Evolutionary conservation across 2,113 vertebrate species (phyloP).

Genomic region (Rhinolophus ferrumequinum): DNA sequence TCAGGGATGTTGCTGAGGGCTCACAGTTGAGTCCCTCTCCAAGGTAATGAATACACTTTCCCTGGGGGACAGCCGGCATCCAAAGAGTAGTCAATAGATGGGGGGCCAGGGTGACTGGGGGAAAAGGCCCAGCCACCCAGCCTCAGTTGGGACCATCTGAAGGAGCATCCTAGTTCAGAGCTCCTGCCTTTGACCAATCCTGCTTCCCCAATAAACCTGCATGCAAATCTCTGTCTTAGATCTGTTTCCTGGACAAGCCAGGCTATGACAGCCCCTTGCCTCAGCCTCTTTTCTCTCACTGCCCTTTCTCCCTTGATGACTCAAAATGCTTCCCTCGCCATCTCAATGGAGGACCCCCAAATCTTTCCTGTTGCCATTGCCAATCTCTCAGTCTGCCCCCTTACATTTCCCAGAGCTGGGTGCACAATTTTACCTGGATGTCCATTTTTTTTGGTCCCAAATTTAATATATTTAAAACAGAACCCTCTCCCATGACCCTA

Average conservation of each 20-base stretch:
- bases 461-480: slow-evolving; percentile 47
- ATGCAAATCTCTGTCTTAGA: not conserved
- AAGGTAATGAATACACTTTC: not conserved
- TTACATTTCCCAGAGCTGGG: slow-evolving; percentile 32
- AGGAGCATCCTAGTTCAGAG: not conserved
- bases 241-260: slow-evolving; percentile 2
- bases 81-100: not conserved
- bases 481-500: not conserved
- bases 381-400: not conserved
- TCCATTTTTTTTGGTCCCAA: not conserved
- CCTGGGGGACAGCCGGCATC: not conserved
- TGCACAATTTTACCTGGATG: slow-evolving; percentile 25
- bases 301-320: not conserved
- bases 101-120: not conserved
- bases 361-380: slow-evolving; percentile 6
- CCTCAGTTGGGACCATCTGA: not conserved
- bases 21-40: not conserved
- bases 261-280: not conserved
- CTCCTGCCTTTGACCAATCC: not conserved
- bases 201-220: not conserved
- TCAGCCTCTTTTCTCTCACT: slow-evolving; percentile 37
- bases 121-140: not conserved
- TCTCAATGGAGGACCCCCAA: not conserved
- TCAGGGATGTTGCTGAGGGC: not conserved
- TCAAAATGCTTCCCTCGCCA: slow-evolving; percentile 1